phyloP scores from a whole-genome alignment of 2,113 vertebrate genomes.

The Sinocyclocheilus maitianheensis region DNA sequence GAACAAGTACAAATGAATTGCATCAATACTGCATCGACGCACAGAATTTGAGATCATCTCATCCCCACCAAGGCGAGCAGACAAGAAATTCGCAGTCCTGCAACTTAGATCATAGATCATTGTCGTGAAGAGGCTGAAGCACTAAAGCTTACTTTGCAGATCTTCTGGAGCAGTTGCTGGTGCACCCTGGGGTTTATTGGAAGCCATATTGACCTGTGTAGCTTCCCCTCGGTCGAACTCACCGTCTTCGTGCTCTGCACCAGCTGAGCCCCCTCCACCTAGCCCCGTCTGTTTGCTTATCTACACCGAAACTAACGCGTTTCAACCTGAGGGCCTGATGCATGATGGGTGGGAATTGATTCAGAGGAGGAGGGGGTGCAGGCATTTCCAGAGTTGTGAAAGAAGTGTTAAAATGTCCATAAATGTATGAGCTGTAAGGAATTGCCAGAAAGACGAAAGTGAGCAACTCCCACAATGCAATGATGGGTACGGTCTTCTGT shows the following conservation, averaged over 20 bases:
- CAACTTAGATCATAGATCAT: constrained; percentile 33
- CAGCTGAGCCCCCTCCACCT: constrained; percentile 60
- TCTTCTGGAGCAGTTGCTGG: constrained; percentile 29
- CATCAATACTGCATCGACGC: not conserved
- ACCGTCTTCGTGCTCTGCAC: constrained; percentile 33
- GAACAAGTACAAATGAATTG: constrained; percentile 10
- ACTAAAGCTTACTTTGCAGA: constrained; percentile 39
- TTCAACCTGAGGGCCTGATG: constrained; percentile 45
- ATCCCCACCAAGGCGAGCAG: not conserved
- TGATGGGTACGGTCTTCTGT: not conserved
- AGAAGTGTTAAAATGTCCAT: constrained; percentile 35
- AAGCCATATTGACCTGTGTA: constrained; percentile 55
- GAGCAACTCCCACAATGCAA: constrained; percentile 12
- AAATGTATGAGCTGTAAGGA: constrained; percentile 31
- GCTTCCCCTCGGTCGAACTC: constrained; percentile 47
- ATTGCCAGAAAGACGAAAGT: constrained; percentile 16
- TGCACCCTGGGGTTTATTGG: constrained; percentile 53
- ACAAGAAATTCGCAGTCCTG: not conserved
- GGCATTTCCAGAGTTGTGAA: constrained; percentile 5
- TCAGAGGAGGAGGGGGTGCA: constrained; percentile 19
- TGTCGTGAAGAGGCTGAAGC: not conserved
- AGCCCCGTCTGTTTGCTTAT: constrained; percentile 39
- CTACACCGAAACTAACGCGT: constrained; percentile 31
- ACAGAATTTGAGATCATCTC: constrained; percentile 6
- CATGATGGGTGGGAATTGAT: constrained; percentile 46